Conservation (phyloP, 2,888 invertebrate genomes). For the Heteromurus nitidus region DNA sequence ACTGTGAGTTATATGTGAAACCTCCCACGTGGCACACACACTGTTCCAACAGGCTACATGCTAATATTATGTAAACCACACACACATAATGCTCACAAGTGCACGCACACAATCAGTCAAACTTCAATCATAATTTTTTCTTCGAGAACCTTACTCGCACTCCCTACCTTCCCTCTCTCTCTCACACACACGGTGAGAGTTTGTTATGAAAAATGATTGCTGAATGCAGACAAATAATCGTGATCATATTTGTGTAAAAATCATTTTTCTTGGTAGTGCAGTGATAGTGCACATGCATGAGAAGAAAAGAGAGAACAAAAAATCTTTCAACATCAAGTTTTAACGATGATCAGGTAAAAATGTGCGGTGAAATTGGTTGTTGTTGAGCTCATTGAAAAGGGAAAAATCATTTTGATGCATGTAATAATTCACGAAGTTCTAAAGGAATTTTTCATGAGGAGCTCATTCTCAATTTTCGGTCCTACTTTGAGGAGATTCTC, state of each 20-base stretch:
- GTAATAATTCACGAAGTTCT: too few species aligned
- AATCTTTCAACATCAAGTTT: not conserved
- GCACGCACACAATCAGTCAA: constrained; percentile 62
- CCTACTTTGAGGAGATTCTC: not conserved
- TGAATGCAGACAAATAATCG: constrained; percentile 42
- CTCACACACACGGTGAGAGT: not conserved
- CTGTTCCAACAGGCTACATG: constrained; percentile 22
- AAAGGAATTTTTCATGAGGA: not conserved
- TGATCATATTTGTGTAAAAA: constrained; percentile 31
- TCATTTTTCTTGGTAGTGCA: too few species aligned
- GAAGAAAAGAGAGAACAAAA: too few species aligned
- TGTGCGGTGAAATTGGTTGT: constrained; percentile 23
- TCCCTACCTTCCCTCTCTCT: constrained; percentile 2
- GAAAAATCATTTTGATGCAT: too few species aligned
- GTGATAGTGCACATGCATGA: not conserved
- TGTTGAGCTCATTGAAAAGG: too few species aligned
- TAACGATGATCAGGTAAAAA: constrained; percentile 17
- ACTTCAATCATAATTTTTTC: constrained; percentile 46
- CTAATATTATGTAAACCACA: constrained; percentile 31
- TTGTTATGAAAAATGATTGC: constrained; percentile 45
- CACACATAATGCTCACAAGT: constrained; percentile 47
- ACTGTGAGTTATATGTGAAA: constrained; percentile 49
- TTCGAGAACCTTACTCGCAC: not conserved
- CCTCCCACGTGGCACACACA: constrained; percentile 61
- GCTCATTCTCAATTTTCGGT: not conserved